These are phyloP conservation scores for Solea senegalensis DNA, from an alignment of 2,113 vertebrate species.

Conservation along the genomic window DNA sequence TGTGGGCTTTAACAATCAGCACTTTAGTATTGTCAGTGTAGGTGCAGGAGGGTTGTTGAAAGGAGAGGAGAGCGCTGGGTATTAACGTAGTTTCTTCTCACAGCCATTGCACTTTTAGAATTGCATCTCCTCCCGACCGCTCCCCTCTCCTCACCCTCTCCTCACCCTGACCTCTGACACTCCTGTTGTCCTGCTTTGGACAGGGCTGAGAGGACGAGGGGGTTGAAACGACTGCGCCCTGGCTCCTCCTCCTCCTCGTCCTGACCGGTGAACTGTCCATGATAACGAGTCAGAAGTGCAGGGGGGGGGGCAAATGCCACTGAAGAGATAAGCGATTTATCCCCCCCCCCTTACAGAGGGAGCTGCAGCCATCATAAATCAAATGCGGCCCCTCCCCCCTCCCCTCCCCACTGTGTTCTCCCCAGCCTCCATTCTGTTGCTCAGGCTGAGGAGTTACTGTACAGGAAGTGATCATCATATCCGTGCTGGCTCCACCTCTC, in stretches of 20 bases:
- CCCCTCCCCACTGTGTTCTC: constrained; percentile 28
- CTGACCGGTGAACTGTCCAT: not conserved
- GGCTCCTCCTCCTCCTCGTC: constrained; percentile 6
- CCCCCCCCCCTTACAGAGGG: constrained; percentile 13
- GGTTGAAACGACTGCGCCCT: not conserved
- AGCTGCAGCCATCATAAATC: constrained; percentile 25
- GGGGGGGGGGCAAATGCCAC: constrained; percentile 34
- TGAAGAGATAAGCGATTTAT: constrained; percentile 40
- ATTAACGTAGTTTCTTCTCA: constrained; percentile 46
- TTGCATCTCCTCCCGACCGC: constrained; percentile 39
- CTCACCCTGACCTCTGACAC: not conserved
- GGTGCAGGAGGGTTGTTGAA: constrained; percentile 28
- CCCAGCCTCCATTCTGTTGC: constrained; percentile 8
- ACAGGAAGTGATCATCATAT: constrained; percentile 28
- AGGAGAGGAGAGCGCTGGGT: constrained; percentile 44
- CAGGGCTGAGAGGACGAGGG: constrained; percentile 2
- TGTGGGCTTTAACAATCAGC: constrained; percentile 74
- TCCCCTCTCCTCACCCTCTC: constrained; percentile 5
- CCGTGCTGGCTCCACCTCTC: constrained; percentile 29
- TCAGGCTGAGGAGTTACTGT: constrained; percentile 5
- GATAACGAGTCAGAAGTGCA: constrained; percentile 13
- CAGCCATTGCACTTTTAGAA: constrained; percentile 67
- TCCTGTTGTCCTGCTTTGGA: constrained; percentile 18
- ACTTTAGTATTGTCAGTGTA: constrained; percentile 76
- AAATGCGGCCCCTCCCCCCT: constrained; percentile 9